These are phyloP conservation scores for Anguilla pacifica DNA, from an alignment of 2,797 vertebrate species.

Conservation along the genomic window DNA sequence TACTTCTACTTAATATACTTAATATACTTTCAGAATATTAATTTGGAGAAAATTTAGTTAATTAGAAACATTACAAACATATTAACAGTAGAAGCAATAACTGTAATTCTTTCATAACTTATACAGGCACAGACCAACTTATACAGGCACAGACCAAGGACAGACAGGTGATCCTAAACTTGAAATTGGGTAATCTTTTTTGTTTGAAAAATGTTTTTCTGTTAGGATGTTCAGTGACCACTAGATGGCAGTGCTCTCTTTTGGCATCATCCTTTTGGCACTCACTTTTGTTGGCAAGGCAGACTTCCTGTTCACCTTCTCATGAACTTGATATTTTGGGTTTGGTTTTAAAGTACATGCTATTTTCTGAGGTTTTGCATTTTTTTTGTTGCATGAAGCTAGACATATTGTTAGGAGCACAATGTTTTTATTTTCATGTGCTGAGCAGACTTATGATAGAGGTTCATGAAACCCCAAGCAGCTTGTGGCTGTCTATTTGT, in stretches of 20 bases:
- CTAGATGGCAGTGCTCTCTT: constrained; percentile 25
- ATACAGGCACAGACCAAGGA: neutral
- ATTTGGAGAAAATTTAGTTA: neutral
- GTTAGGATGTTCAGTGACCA: neutral
- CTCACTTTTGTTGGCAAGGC: too few species aligned
- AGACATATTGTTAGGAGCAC: neutral
- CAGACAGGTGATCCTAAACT: neutral
- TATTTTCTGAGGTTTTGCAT: neutral
- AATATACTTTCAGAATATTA: neutral
- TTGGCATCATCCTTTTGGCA: neutral
- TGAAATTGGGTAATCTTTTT: neutral
- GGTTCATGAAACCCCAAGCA: neutral
- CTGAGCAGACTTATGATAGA: neutral
- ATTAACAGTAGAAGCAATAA: neutral
- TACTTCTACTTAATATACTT: too few species aligned
- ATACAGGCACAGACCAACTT: neutral
- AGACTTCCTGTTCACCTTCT: neutral
- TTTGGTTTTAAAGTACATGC: neutral
- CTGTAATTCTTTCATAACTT: constrained; percentile 14
- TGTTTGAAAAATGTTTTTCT: neutral
- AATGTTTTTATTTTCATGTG: neutral
- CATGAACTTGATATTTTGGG: neutral
- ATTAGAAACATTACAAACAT: neutral
- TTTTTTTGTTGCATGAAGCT: neutral
- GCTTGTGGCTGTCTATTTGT: neutral